These are phyloP conservation scores for Acipenser oxyrinchus DNA, from an alignment of 2,797 vertebrate species.

Conservation along the genomic window DNA sequence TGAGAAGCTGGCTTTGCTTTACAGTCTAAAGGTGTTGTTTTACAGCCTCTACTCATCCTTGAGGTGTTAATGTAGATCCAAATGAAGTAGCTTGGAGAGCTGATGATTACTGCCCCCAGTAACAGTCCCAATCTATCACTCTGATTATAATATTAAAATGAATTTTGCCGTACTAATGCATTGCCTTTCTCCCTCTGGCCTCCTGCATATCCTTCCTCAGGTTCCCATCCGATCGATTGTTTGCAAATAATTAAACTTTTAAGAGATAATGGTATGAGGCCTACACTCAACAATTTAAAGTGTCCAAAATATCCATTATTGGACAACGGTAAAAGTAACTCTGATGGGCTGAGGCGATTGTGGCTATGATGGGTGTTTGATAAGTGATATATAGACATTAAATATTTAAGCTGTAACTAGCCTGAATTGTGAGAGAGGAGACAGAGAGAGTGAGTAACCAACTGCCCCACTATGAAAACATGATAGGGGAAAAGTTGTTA, in stretches of 20 bases:
- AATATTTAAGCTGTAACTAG: constrained; percentile 6
- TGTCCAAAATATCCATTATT: constrained; percentile 47
- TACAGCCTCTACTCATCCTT: constrained; percentile 49
- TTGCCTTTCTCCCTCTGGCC: constrained; percentile 59
- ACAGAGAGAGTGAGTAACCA: not conserved
- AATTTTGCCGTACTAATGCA: constrained; percentile 68
- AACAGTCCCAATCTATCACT: constrained; percentile 52
- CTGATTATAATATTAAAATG: constrained; percentile 59
- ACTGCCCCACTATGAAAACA: not conserved
- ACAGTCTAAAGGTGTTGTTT: constrained; percentile 20
- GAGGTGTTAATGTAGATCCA: constrained; percentile 70
- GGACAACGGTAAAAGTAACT: constrained; percentile 49
- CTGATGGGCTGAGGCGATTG: constrained; percentile 48
- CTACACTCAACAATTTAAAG: constrained; percentile 57
- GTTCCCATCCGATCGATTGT: constrained; percentile 74
- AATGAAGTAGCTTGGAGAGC: constrained; percentile 59
- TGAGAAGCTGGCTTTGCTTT: constrained; percentile 48
- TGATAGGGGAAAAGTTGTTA: constrained; percentile 2
- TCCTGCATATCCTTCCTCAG: constrained; percentile 57
- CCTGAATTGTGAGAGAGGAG: not conserved
- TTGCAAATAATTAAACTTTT: constrained; percentile 79
- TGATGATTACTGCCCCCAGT: constrained; percentile 32
- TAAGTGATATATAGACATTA: constrained; percentile 18
- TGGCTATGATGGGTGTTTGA: constrained; percentile 31
- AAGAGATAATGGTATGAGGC: constrained; percentile 63